phyloP scores from a whole-genome alignment of 2,888 invertebrate genomes.

The Geophilus truncorum region DNA sequence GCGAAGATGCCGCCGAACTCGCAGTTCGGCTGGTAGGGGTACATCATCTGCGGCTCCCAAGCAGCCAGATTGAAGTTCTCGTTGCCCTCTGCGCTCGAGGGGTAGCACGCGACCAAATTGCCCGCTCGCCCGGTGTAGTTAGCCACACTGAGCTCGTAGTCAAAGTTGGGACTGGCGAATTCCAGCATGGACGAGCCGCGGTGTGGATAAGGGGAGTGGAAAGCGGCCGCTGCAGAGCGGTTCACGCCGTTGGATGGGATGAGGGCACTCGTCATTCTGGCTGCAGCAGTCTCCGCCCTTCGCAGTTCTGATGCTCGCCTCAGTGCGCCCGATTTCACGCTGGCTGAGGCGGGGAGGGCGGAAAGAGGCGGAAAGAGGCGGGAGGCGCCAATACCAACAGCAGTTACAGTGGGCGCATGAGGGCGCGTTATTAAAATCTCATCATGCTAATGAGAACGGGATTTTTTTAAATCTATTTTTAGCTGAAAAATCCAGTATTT shows the following conservation, averaged over 20 bases:
- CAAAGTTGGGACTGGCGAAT: constrained; percentile 38
- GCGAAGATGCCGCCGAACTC: constrained; percentile 33
- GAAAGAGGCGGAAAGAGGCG: not conserved
- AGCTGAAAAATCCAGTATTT: no score
- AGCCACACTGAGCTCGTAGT: constrained; percentile 38
- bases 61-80: constrained; percentile 36
- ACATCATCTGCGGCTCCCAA: constrained; percentile 35
- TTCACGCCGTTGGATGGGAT: constrained; percentile 36
- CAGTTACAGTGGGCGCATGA: not conserved
- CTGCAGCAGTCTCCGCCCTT: not conserved
- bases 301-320: not conserved
- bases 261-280: constrained; percentile 35
- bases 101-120: constrained; percentile 37
- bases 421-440: not conserved
- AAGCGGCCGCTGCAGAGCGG: constrained; percentile 25
- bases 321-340: not conserved
- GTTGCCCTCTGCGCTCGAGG: constrained; percentile 33
- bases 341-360: not conserved
- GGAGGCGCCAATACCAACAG: not conserved
- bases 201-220: constrained; percentile 30
- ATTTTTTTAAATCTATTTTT: no score
- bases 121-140: constrained; percentile 35
- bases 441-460: not conserved
- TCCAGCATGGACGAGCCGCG: constrained; percentile 36
- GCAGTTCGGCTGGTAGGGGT: constrained; percentile 33